These are phyloP conservation scores for Rhinolophus sinicus DNA, from an alignment of 2,113 vertebrate species.

Conservation along the genomic window DNA sequence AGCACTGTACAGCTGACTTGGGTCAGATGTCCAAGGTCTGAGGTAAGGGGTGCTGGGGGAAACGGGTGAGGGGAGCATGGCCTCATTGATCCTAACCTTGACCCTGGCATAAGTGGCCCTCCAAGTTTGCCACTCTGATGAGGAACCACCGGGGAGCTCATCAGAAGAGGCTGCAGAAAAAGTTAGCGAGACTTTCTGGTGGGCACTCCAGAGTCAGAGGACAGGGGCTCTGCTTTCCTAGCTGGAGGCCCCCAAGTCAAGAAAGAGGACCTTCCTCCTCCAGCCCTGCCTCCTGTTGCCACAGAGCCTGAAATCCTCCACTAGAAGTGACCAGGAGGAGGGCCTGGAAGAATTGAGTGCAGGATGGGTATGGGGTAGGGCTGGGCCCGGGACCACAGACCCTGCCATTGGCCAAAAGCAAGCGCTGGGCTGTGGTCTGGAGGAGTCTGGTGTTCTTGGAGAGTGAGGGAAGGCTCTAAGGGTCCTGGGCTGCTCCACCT, in stretches of 20 bases:
- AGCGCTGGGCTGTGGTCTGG: too few relatives aligned
- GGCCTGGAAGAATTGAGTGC: neutral
- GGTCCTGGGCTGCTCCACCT: neutral
- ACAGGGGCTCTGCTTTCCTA: neutral
- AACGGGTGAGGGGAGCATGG: neutral
- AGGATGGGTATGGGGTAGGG: neutral
- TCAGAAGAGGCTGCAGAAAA: slow-evolving; percentile 91
- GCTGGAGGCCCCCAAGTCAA: neutral
- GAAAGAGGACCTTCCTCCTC: neutral
- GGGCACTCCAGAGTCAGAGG: neutral
- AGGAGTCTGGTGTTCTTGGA: neutral
- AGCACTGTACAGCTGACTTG: rapidly evolving
- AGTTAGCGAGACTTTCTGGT: slow-evolving; percentile 73
- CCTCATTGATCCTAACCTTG: neutral
- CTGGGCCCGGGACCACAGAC: neutral
- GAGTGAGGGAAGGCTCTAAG: neutral
- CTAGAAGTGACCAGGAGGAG: neutral
- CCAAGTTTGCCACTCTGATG: slow-evolving; percentile 93
- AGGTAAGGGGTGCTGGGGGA: neutral
- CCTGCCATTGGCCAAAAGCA: too few relatives aligned
- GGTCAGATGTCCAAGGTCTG: neutral
- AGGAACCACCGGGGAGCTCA: slow-evolving; percentile 91
- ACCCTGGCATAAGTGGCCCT: slow-evolving; percentile 86
- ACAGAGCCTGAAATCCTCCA: neutral
- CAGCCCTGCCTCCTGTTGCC: neutral